A percentile compares a stretch with the other conserved stretches of the same genome.
phyloP scores from a whole-genome alignment of 1,140 invertebrate genomes.

The Brachystomella parvula region DNA sequence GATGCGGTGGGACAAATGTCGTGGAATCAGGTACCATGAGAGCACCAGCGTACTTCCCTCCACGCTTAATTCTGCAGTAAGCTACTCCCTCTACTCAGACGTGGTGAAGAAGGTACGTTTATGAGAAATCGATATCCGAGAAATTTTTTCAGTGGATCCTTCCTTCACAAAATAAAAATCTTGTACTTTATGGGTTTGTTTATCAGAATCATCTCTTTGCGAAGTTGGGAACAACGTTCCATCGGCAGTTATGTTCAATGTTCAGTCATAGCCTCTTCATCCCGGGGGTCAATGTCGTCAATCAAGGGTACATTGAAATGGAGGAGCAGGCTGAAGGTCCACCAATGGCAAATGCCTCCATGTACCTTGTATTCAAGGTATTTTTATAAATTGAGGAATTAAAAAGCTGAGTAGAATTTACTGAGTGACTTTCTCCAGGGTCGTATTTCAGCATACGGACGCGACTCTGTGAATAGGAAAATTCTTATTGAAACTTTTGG shows the following conservation, averaged over 20 bases:
- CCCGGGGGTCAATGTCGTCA: constrained; percentile 23
- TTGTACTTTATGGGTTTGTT: neutral
- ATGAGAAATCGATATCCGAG: too few relatives aligned
- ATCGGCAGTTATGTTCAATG: constrained; percentile 18
- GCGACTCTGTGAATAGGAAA: neutral
- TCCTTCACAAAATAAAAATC: neutral
- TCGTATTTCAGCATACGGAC: neutral
- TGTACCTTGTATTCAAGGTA: neutral
- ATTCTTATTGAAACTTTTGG: neutral
- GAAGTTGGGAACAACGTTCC: constrained; percentile 1
- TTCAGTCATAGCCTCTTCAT: constrained; percentile 17
- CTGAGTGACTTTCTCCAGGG: too few relatives aligned
- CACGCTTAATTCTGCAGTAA: constrained; percentile 14
- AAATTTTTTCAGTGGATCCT: neutral
- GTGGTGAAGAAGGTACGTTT: constrained; percentile 12
- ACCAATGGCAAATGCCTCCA: neutral
- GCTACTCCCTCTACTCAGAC: constrained; percentile 11
- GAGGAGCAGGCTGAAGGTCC: neutral
- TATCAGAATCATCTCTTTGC: constrained; percentile 14
- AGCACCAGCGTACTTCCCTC: constrained; percentile 11
- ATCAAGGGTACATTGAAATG: constrained; percentile 8
- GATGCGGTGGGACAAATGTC: constrained; percentile 19
- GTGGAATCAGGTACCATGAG: constrained; percentile 19
- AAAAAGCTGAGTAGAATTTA: too few relatives aligned
- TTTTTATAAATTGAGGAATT: too few relatives aligned